Base-by-base conservation (phyloP, 2,113 vertebrate species). In the Carassius carassius region DNA sequence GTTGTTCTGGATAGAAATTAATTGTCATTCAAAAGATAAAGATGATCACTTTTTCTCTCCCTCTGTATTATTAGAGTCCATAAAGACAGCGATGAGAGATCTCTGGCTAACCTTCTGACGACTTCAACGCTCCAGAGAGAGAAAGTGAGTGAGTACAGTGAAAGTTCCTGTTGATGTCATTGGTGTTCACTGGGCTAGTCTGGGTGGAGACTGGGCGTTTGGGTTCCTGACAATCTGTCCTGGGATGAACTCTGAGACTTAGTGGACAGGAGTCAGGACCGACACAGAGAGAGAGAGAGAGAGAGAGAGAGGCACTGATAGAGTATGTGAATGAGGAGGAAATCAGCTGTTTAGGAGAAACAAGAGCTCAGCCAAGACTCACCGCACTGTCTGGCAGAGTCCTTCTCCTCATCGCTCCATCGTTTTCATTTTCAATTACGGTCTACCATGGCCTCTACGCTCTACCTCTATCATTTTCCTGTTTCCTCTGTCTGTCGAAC, bases 291-390 rank as follows among this genome's bases (percentile, higher is more conserved):
- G 17, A 62, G 47, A 81, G 75, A 86, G 11, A 49, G 8, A 60
- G 74, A 82, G 14, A 86, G 11, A 49, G 8, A 60, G 74, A 82
- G 14, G 72, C 54, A 79, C 76, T 65, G 82, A 85, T 67, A 65
- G 77, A 86, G 88, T 86, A 81, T 86, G 17, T 32, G 80, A 29
- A 79, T 75, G 83, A 74, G 62, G 81, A 65, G 78, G 86, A 82
- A 85, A 88, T 81, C 87, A 78, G 89, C 86, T 85, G 86, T 86
- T 87, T 85, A 82, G 73, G 70, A 86, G 80, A 65, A 86, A 85
- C 84, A 86, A 63, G 78, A 73, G 81, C 81, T 74, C 74, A 73
- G 85, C 89, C 89, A 87, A 86, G n/a, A 75, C 81, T 25, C 69
- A 29, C 17, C 85, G 78, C 89, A 81, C 58, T 85, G 60, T 25